phyloP scores from a whole-genome alignment of 2,113 vertebrate genomes.

The Mystacornis crossleyi region DNA sequence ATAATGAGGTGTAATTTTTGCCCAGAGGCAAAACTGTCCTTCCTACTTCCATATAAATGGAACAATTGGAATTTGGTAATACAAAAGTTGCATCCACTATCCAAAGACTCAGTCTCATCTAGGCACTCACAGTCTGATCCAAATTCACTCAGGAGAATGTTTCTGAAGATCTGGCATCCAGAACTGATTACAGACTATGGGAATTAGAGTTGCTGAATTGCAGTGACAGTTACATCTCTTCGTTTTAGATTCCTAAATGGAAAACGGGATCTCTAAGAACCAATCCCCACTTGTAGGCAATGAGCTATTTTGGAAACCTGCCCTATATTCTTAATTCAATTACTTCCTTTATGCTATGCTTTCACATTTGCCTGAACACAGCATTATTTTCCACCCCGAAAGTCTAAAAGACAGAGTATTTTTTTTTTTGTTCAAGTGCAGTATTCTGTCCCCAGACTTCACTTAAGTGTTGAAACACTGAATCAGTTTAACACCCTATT shows the following conservation, averaged over 20 bases:
- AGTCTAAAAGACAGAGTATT: neutral
- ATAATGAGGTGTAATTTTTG: slow-evolving; percentile 1
- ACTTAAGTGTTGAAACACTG: neutral
- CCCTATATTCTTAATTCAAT: neutral
- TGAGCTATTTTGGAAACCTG: neutral
- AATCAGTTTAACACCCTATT: neutral
- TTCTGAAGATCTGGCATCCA: neutral
- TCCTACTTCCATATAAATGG: neutral
- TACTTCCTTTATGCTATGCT: neutral
- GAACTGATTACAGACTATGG: neutral
- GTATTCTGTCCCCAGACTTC: neutral
- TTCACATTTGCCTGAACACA: neutral
- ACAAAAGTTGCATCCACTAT: neutral
- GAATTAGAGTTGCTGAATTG: neutral
- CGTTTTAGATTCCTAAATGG: neutral
- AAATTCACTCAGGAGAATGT: neutral
- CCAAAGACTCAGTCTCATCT: neutral
- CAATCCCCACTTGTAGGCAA: neutral
- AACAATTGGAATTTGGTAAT: neutral
- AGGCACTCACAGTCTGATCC: neutral
- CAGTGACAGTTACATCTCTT: neutral
- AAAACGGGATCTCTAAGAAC: neutral
- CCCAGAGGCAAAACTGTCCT: neutral
- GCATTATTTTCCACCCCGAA: neutral
- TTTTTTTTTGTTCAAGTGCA: neutral